Evolutionary conservation across 1,140 invertebrate genomes (phyloP).

Genomic region (Lineus longissimus): DNA sequence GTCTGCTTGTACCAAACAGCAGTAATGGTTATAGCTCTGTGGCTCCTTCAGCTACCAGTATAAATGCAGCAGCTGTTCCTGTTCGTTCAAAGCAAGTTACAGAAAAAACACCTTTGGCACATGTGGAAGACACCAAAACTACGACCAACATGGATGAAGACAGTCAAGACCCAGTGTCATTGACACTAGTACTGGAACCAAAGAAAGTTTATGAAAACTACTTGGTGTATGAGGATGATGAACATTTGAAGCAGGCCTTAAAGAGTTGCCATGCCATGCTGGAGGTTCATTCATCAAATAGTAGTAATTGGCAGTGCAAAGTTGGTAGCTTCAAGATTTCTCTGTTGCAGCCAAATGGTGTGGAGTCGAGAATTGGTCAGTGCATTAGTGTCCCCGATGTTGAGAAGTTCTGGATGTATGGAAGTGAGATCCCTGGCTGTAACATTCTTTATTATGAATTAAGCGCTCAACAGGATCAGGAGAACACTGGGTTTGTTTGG

Average conservation of each 20-base stretch:
- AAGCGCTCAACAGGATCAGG: slow-evolving; percentile 22
- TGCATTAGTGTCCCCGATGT: neutral
- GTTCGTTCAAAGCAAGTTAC: neutral
- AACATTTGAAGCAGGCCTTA: neutral
- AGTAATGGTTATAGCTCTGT: too few species aligned
- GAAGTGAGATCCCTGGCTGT: slow-evolving; percentile 27
- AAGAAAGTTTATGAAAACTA: slow-evolving; percentile 18
- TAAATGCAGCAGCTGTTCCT: too few species aligned
- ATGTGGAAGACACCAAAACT: too few species aligned
- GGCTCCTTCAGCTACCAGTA: too few species aligned
- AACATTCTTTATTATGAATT: slow-evolving; percentile 50
- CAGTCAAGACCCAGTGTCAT: neutral
- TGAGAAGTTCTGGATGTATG: slow-evolving; percentile 45
- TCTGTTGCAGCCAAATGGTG: slow-evolving; percentile 10
- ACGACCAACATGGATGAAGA: too few species aligned
- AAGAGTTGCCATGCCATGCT: neutral
- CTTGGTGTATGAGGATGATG: neutral
- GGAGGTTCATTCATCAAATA: slow-evolving; percentile 7
- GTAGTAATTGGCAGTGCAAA: slow-evolving; percentile 22
- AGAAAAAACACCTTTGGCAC: neutral
- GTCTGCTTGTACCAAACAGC: too few species aligned
- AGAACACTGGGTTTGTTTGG: slow-evolving; percentile 14
- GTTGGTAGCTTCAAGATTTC: slow-evolving; percentile 30
- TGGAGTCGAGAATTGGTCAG: neutral
- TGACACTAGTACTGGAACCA: slow-evolving; percentile 1